These are phyloP conservation scores for Trichonephila clavipes DNA, from an alignment of 1,140 invertebrate species.

Conservation along the genomic window DNA sequence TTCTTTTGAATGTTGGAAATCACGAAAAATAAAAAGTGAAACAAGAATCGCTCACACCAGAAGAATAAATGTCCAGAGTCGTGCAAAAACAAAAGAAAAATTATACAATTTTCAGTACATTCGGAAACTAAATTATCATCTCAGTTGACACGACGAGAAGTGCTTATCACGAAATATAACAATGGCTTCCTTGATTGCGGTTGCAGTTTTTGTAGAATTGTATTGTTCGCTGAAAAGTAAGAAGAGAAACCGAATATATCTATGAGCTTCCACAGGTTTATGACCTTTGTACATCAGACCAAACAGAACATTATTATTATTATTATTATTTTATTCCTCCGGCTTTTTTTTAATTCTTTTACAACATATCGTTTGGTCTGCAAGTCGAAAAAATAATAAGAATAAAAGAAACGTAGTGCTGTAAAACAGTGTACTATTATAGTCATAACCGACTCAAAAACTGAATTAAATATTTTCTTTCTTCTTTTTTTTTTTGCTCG, in stretches of 20 bases:
- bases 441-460: not conserved
- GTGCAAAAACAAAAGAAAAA: slow-evolving; percentile 28
- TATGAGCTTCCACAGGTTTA: slow-evolving; percentile 37
- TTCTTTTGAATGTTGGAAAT: not conserved
- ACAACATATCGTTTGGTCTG: slow-evolving; percentile 1
- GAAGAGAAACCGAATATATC: slow-evolving; percentile 27
- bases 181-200: slow-evolving; percentile 30
- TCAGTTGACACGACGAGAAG: slow-evolving; percentile 2
- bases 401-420: not conserved
- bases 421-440: not conserved
- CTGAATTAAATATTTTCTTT: not conserved
- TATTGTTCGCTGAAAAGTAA: slow-evolving; percentile 3
- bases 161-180: slow-evolving; percentile 11
- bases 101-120: slow-evolving; percentile 18
- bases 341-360: slow-evolving; percentile 10
- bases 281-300: slow-evolving; percentile 1
- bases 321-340: not conserved
- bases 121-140: slow-evolving; percentile 29
- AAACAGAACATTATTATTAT: not conserved
- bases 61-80: slow-evolving; percentile 2
- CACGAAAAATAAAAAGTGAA: not conserved
- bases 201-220: slow-evolving; percentile 15
- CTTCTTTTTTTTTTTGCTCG: not conserved
- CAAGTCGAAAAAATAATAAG: not conserved
- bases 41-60: not conserved